Evolutionary conservation across 2,888 invertebrate species (phyloP).

Genomic region (Ganaspis brasiliensis): DNA sequence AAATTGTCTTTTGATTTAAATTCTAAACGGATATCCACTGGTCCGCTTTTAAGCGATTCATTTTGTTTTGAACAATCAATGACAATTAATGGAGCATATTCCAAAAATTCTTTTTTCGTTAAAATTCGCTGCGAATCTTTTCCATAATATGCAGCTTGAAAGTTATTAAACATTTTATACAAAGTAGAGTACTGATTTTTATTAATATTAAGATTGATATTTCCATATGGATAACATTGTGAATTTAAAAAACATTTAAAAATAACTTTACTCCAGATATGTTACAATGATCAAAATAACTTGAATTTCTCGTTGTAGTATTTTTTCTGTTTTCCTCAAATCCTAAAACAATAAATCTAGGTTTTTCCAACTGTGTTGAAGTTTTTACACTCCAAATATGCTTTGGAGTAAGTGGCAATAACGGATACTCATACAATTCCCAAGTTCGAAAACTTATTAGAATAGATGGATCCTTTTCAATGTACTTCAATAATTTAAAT

Average conservation of each 20-base stretch:
- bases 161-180: slow-evolving; percentile 66
- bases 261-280: slow-evolving; percentile 70
- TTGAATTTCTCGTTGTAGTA: slow-evolving; percentile 57
- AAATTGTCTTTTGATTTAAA: neutral
- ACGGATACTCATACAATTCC: too few relatives aligned
- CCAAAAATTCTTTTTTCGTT: slow-evolving; percentile 28
- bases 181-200: slow-evolving; percentile 62
- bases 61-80: too few relatives aligned
- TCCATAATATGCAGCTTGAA: slow-evolving; percentile 54
- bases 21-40: too few relatives aligned
- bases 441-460: too few relatives aligned
- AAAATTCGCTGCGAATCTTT: slow-evolving; percentile 38
- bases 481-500: too few relatives aligned
- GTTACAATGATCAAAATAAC: slow-evolving; percentile 50
- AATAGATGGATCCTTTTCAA: too few relatives aligned
- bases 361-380: slow-evolving; percentile 1
- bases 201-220: slow-evolving; percentile 47
- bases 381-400: neutral
- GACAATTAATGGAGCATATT: slow-evolving; percentile 37
- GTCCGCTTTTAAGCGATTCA: too few relatives aligned
- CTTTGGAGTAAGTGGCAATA: too few relatives aligned
- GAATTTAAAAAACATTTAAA: slow-evolving; percentile 74
- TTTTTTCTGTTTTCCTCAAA: slow-evolving; percentile 62
- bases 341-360: neutral
- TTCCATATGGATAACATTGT: slow-evolving; percentile 72